Base-by-base conservation (phyloP, 1,140 invertebrate species). In the Heliconius melpomene region DNA sequence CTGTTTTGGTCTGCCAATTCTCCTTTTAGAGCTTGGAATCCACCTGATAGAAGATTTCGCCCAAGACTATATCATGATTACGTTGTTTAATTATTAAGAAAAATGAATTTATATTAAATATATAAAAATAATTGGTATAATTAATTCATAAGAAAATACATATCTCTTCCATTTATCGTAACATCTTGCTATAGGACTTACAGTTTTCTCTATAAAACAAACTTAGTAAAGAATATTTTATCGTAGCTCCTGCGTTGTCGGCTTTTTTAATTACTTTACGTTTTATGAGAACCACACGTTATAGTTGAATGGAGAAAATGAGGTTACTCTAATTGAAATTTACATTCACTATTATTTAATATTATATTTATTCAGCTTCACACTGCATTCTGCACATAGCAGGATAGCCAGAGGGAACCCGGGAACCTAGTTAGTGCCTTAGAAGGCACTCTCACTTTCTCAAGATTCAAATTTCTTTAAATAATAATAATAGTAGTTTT, bases 211-310 rank as follows among this genome's bases (percentile, higher is more conserved):
- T 77, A 80, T 84, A 82, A 82, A 84, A 82, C 73, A 73, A 52
- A 79, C 78, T n/a, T 54, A 75, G 73, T 84, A 80, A 79, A 82
- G 71, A 54, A 82, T 84, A 80, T 82, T 82, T 84, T 79, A 77
- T 77, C 77, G 46, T 75, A 54, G 20, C 6, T n/a, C 52, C 52
- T 2, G 20, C 50, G 16, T 32, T 32, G 66, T 78, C 72, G 26
- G 77, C 8, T 54, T 80, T 80, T 82, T 78, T 82, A 80, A 82
- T 82, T 80, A 78, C 57, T 13, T 60, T 13, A 60, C 23, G 26
- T 23, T n/a, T 57, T 75, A 75, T 38, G 50, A 60, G 16, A 75
- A n/a, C 20, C 20, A 60, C 23, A 60, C 5, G 57, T 60, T 26
- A 26, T 60, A 26, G 23, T 60, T 60, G 9, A 13, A 2, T 26